phyloP scores from a whole-genome alignment of 1,140 invertebrate species.

The Drosophila erecta region DNA sequence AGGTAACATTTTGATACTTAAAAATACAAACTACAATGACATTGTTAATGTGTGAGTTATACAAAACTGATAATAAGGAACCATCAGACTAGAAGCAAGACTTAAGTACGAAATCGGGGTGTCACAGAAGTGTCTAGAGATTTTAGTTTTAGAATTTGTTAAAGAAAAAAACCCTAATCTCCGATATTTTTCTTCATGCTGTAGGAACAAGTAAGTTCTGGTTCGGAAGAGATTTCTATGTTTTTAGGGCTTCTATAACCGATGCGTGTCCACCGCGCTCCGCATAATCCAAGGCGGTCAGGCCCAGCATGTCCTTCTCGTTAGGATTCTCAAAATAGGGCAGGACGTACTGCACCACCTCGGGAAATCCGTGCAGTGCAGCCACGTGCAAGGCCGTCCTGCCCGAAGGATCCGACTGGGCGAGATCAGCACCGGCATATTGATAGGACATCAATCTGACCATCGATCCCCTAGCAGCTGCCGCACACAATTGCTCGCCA shows the following conservation, averaged over 20 bases:
- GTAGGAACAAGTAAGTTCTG: background rate
- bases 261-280: conserved; percentile 66
- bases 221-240: conserved; percentile 3
- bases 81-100: conserved; percentile 13
- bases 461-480: conserved; percentile 86
- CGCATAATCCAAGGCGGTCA: conserved; percentile 86
- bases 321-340: conserved; percentile 78
- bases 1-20: background rate
- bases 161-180: background rate
- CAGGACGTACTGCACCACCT: conserved; percentile 85
- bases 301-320: conserved; percentile 84
- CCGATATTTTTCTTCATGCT: background rate
- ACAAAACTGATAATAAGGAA: background rate
- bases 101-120: conserved; percentile 2
- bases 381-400: conserved; percentile 88
- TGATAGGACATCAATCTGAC: conserved; percentile 86
- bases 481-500: conserved; percentile 87
- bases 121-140: background rate
- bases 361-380: conserved; percentile 84
- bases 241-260: conserved; percentile 49
- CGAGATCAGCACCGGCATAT: conserved; percentile 88
- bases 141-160: background rate
- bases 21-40: background rate
- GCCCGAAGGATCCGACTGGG: conserved; percentile 86
- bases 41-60: background rate